Evolutionary conservation across 2,797 vertebrate species (phyloP).

Genomic region (Sternotherus odoratus): DNA sequence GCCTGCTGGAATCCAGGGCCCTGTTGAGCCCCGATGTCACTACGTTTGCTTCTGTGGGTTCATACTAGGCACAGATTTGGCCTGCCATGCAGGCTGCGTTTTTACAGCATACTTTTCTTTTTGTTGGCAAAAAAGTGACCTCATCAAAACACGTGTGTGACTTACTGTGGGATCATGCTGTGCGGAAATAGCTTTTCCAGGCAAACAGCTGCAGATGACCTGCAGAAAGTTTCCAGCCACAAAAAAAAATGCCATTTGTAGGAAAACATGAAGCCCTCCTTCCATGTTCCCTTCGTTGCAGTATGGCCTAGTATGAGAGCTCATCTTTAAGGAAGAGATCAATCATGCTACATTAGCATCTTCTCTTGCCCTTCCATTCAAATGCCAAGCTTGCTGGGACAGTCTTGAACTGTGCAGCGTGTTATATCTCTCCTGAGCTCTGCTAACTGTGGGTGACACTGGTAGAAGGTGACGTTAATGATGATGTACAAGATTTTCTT

Average conservation of each 20-base stretch:
- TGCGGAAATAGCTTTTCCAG: not conserved
- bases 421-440: not conserved
- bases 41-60: not conserved
- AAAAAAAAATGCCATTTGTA: not conserved
- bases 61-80: not conserved
- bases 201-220: not conserved
- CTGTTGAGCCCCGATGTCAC: not conserved
- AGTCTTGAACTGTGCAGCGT: not conserved
- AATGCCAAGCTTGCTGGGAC: not conserved
- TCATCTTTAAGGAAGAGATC: not conserved
- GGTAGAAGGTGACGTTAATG: not conserved
- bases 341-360: not conserved
- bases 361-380: not conserved
- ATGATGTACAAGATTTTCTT: not conserved
- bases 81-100: not conserved
- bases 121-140: not conserved
- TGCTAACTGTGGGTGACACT: not conserved
- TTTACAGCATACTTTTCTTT: not conserved
- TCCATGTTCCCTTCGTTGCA: not conserved
- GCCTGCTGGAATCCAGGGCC: not conserved
- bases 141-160: not conserved
- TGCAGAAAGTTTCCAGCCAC: not conserved
- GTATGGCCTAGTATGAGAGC: not conserved
- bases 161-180: not conserved
- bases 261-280: not conserved